Conservation (phyloP, 2,113 vertebrate genomes). For the Globicephala melas region DNA sequence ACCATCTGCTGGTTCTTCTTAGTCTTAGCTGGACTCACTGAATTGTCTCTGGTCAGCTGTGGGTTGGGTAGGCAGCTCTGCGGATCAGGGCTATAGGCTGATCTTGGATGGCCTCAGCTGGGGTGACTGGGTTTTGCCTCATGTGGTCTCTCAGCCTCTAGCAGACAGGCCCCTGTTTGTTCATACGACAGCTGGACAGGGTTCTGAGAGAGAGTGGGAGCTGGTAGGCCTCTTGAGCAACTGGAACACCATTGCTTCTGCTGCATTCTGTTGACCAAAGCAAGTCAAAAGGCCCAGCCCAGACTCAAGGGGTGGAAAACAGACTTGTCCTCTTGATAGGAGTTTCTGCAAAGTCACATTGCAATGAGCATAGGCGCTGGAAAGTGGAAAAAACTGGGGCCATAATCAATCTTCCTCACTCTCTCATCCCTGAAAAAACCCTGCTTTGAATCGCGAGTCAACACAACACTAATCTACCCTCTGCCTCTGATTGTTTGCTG, state of each 20-base stretch:
- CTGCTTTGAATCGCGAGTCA: neutral
- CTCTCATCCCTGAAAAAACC: neutral
- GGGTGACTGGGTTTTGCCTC: neutral
- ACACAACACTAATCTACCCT: neutral
- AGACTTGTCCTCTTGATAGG: neutral
- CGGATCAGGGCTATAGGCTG: neutral
- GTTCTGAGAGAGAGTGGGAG: neutral
- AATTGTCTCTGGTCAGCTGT: too few relatives aligned
- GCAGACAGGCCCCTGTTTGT: neutral
- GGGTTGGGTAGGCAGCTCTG: neutral
- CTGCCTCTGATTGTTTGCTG: too few relatives aligned
- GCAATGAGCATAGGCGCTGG: neutral
- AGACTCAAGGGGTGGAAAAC: neutral
- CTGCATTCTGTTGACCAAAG: neutral
- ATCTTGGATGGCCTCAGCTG: neutral
- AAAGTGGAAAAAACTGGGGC: neutral
- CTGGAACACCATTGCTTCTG: too few relatives aligned
- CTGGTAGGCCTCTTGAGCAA: neutral
- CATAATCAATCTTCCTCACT: neutral
- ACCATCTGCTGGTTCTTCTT: neutral
- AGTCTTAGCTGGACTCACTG: neutral
- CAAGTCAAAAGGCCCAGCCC: neutral
- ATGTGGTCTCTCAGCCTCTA: neutral
- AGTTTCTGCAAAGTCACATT: neutral
- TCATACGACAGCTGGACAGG: neutral